Conservation (phyloP, 2,888 invertebrate species). For the Achlya flavicornis region DNA sequence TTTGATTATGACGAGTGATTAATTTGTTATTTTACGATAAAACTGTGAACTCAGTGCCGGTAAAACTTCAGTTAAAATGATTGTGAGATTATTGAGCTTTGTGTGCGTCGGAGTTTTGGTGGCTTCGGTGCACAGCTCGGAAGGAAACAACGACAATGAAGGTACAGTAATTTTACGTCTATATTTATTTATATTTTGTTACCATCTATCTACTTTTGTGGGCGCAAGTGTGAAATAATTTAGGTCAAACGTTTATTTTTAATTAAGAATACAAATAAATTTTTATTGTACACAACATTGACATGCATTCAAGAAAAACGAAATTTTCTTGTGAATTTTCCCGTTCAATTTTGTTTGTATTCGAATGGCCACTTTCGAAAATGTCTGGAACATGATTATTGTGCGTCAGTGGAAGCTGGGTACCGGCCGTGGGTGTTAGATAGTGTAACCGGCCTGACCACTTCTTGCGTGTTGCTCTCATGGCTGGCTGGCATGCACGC, state of each 20-base stretch:
- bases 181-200: slow-evolving; percentile 62
- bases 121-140: slow-evolving; percentile 73
- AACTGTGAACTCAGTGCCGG: slow-evolving; percentile 76
- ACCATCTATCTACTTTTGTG: slow-evolving; percentile 41
- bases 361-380: slow-evolving; percentile 37
- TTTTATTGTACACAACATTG: not conserved
- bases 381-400: slow-evolving; percentile 34
- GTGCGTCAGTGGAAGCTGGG: slow-evolving; percentile 49
- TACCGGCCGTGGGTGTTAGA: slow-evolving; percentile 67
- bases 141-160: slow-evolving; percentile 82
- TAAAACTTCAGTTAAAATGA: slow-evolving; percentile 76
- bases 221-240: slow-evolving; percentile 16
- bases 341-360: slow-evolving; percentile 25
- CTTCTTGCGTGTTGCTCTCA: slow-evolving; percentile 36
- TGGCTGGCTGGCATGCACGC: slow-evolving; percentile 48
- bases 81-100: slow-evolving; percentile 81
- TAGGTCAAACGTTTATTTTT: not conserved
- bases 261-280: not conserved
- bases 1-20: slow-evolving; percentile 79
- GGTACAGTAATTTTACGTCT: slow-evolving; percentile 61
- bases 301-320: not conserved
- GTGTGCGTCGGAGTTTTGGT: slow-evolving; percentile 79
- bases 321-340: not conserved
- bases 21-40: slow-evolving; percentile 71
- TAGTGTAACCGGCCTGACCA: slow-evolving; percentile 70